Conservation (phyloP, 2,113 vertebrate genomes). For the Phainopepla nitens region DNA sequence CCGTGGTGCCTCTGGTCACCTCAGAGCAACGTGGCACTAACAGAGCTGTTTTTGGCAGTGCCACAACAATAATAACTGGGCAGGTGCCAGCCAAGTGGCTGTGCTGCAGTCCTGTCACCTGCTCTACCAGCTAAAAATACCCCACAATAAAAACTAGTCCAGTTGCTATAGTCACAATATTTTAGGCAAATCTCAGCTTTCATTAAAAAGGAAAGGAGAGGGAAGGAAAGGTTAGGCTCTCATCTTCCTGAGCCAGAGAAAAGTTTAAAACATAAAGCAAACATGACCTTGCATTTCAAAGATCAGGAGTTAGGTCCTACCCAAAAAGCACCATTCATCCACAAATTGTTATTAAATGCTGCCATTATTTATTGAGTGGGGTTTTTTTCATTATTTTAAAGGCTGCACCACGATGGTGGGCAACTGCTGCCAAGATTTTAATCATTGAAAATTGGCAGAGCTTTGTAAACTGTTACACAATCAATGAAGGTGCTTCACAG, state of each 20-base stretch:
- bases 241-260: background rate
- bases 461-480: background rate
- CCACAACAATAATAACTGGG: background rate
- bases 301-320: background rate
- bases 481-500: background rate
- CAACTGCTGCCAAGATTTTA: background rate
- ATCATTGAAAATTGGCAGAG: background rate
- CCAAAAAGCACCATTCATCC: background rate
- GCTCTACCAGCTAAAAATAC: background rate
- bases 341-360: background rate
- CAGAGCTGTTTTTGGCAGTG: background rate
- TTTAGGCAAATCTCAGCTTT: slow-evolving; percentile 7
- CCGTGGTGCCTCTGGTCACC: accelerated
- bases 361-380: background rate
- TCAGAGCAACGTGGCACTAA: background rate
- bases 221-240: background rate
- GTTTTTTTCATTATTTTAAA: background rate
- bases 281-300: background rate
- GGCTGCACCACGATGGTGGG: background rate
- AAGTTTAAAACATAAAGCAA: slow-evolving; percentile 20
- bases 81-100: background rate
- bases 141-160: background rate
- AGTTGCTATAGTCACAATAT: background rate
- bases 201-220: background rate
- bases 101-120: background rate